Evolutionary conservation across 2,888 invertebrate species (phyloP).

Genomic region (Rhorus exstirpatorius): DNA sequence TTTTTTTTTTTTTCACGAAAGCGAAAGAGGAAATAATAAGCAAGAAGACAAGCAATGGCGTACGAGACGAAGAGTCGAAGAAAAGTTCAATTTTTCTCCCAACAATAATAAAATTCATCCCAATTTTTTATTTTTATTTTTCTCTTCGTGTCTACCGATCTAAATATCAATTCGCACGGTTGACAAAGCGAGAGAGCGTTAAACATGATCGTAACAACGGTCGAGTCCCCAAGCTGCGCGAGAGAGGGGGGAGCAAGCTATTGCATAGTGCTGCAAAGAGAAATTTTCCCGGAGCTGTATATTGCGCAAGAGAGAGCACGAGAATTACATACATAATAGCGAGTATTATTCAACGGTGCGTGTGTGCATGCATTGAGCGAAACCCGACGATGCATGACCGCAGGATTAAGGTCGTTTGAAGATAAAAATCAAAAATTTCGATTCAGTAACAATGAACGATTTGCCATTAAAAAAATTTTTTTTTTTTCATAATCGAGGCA

Average conservation of each 20-base stretch:
- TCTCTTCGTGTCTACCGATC: no score
- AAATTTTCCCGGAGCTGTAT: constrained; percentile 76
- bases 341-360: constrained; percentile 74
- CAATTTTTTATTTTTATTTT: background rate
- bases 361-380: constrained; percentile 50
- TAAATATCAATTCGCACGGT: background rate
- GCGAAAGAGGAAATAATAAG: constrained; percentile 60
- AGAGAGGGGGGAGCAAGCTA: constrained; percentile 29
- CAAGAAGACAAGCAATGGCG: constrained; percentile 53
- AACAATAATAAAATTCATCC: constrained; percentile 1
- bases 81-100: constrained; percentile 33
- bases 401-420: constrained; percentile 66
- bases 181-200: background rate
- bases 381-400: constrained; percentile 59
- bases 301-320: constrained; percentile 71
- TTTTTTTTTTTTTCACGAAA: constrained; percentile 21
- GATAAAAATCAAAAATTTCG: constrained; percentile 9
- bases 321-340: constrained; percentile 55
- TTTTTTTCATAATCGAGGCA: no score
- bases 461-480: no score
- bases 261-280: constrained; percentile 79
- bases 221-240: background rate
- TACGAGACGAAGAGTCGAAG: background rate
- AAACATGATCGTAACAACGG: background rate
- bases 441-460: background rate